phyloP scores from a whole-genome alignment of 2,888 invertebrate species.

The Candidula unifasciata region DNA sequence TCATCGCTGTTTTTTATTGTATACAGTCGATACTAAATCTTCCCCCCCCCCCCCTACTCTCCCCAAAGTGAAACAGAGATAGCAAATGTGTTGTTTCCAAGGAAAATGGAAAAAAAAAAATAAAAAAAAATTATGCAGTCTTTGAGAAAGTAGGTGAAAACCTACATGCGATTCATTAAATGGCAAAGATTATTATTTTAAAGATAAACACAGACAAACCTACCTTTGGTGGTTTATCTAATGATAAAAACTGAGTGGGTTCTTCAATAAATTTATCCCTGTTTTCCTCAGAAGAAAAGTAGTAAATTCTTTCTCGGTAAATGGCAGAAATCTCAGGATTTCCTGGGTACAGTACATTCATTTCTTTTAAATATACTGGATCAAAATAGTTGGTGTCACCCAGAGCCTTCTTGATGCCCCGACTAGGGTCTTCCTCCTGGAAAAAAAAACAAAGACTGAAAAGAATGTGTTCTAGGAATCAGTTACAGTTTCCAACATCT shows the following conservation, averaged over 20 bases:
- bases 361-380: conserved; percentile 76
- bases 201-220: background rate
- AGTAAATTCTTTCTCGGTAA: conserved; percentile 76
- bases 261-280: conserved; percentile 74
- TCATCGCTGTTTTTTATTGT: too few species aligned
- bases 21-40: too few species aligned
- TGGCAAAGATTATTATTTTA: background rate
- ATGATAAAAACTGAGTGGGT: conserved; percentile 72
- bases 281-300: conserved; percentile 73
- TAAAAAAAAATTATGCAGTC: too few species aligned
- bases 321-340: conserved; percentile 76
- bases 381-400: conserved; percentile 78
- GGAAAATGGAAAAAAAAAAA: too few species aligned
- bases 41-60: too few species aligned
- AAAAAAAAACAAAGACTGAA: background rate
- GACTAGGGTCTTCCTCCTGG: conserved; percentile 75
- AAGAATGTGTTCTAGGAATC: background rate
- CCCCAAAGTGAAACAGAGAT: too few species aligned
- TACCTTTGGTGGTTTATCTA: conserved; percentile 70
- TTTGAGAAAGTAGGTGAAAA: too few species aligned
- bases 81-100: too few species aligned
- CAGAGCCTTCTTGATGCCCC: conserved; percentile 73
- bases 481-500: too few species aligned
- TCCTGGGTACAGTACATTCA: conserved; percentile 75
- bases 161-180: background rate